Percentiles rank a stretch among this genome's conserved stretches.
phyloP scores from a whole-genome alignment of 37 sponge, comb jelly and placozoan genomes.

The Geodia barretti region DNA sequence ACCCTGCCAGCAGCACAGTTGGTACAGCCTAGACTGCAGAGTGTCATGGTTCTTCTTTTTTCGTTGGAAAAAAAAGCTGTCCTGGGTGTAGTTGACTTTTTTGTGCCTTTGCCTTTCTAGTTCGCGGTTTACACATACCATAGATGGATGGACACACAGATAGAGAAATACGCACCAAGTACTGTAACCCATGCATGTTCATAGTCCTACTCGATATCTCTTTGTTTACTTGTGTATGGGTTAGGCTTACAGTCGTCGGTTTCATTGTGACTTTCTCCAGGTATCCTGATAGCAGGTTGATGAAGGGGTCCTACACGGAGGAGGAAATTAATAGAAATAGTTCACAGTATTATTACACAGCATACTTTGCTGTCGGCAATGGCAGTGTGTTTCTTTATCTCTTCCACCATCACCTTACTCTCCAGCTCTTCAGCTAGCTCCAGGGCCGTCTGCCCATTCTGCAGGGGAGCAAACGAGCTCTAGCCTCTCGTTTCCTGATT shows the following conservation, averaged over 20 bases:
- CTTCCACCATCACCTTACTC: background rate
- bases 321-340: background rate
- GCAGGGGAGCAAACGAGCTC: background rate
- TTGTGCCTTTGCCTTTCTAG: too few relatives aligned
- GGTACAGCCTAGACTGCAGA: too few relatives aligned
- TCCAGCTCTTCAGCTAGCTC: conserved; percentile 8
- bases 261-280: too few relatives aligned
- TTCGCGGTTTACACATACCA: too few relatives aligned
- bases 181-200: background rate
- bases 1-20: too few relatives aligned
- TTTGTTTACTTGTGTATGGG: too few relatives aligned
- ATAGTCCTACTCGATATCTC: background rate
- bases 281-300: conserved; percentile 20
- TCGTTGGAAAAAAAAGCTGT: too few relatives aligned
- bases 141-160: too few relatives aligned
- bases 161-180: too few relatives aligned
- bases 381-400: conserved; percentile 1
- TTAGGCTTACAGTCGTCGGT: too few relatives aligned
- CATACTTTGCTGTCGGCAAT: background rate
- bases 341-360: background rate
- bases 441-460: conserved; percentile 18
- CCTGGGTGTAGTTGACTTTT: too few relatives aligned
- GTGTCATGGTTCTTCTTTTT: too few relatives aligned
- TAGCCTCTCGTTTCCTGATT: background rate
- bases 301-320: conserved; percentile 18